Conservation (phyloP, 2,797 vertebrate species). For the Eremophila alpestris region DNA sequence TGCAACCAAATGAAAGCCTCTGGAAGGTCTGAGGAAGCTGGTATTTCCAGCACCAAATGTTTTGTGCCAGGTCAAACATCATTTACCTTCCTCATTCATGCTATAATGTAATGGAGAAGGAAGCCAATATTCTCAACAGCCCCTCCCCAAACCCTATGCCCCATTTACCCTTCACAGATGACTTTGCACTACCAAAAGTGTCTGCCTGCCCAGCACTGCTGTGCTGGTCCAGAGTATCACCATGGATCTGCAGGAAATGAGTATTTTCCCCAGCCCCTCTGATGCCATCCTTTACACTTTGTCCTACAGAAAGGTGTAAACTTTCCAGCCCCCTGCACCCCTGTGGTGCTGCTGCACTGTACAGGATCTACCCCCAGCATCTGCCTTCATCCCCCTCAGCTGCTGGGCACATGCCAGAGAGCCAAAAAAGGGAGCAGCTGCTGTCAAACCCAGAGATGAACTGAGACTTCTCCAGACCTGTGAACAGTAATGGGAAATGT, state of each 20-base stretch:
- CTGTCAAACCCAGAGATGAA: not conserved
- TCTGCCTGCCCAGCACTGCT: not conserved
- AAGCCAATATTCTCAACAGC: not conserved
- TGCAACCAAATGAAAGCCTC: not conserved
- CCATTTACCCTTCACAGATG: not conserved
- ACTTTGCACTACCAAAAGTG: not conserved
- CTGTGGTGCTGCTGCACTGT: fast-evolving
- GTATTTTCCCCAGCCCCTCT: not conserved
- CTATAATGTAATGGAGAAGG: not conserved
- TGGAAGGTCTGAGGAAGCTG: not conserved
- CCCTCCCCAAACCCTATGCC: not conserved
- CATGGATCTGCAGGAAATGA: fast-evolving
- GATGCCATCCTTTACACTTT: not conserved
- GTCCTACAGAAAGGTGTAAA: not conserved
- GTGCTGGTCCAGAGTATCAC: not conserved
- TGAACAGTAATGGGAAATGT: not conserved
- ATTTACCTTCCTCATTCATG: not conserved
- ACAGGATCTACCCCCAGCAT: fast-evolving
- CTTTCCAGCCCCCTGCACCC: not conserved
- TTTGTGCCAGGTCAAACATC: not conserved
- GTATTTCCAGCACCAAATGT: not conserved
- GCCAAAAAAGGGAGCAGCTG: not conserved
- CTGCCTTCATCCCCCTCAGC: not conserved
- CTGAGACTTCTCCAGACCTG: not conserved
- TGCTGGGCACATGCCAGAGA: not conserved